Evolutionary conservation across 2,113 vertebrate genomes (phyloP).

Genomic region (Puffinus mauretanicus): DNA sequence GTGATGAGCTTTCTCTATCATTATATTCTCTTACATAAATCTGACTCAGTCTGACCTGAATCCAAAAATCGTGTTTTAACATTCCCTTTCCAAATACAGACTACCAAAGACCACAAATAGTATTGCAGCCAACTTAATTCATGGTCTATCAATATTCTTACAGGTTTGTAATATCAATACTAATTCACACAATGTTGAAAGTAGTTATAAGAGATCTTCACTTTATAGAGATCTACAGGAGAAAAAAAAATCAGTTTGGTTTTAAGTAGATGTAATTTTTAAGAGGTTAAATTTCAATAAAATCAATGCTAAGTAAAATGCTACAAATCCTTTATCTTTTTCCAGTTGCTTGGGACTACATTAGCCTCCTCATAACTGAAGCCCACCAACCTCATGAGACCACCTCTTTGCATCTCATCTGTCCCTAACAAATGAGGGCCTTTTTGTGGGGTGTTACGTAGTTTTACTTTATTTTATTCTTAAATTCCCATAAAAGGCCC

Average conservation of each 20-base stretch:
- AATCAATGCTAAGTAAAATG: neutral
- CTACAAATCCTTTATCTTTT: neutral
- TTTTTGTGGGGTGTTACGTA: neutral
- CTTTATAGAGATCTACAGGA: neutral
- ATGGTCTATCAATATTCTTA: constrained; percentile 23
- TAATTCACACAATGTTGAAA: constrained; percentile 29
- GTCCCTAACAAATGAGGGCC: neutral
- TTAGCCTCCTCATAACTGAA: neutral
- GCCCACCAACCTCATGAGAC: neutral
- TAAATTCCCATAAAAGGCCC: neutral
- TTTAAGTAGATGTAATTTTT: neutral
- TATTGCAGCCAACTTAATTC: neutral
- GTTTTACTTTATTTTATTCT: neutral
- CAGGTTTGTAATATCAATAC: neutral
- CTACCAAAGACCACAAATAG: constrained; percentile 33
- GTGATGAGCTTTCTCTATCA: constrained; percentile 4
- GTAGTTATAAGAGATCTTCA: constrained; percentile 26
- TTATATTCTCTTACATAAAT: neutral
- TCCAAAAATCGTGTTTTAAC: neutral
- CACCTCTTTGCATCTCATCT: neutral
- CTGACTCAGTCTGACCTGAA: neutral
- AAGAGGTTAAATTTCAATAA: neutral
- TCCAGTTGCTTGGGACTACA: neutral
- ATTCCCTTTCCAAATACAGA: constrained; percentile 13
- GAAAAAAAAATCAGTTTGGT: neutral